phyloP scores from a whole-genome alignment of 2,113 vertebrate genomes.

The Chiloscyllium plagiosum region DNA sequence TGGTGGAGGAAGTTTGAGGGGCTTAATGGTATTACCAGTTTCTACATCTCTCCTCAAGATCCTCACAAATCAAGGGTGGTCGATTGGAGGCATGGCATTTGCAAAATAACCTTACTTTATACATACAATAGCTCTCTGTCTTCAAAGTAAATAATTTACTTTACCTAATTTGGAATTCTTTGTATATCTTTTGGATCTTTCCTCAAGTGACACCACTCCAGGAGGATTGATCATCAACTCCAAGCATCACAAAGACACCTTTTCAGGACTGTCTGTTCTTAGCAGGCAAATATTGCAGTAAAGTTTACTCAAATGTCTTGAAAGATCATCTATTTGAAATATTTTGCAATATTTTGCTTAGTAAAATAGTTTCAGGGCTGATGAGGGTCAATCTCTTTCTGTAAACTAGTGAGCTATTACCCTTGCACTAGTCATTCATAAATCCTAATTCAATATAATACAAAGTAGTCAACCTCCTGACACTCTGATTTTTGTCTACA shows the following conservation, averaged over 20 bases:
- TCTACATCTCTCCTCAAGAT: background rate
- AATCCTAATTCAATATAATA: background rate
- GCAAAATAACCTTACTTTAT: slow-evolving; percentile 14
- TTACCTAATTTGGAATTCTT: background rate
- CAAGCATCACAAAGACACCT: background rate
- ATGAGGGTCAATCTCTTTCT: background rate
- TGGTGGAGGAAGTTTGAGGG: background rate
- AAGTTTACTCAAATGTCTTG: background rate
- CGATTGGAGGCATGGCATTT: background rate
- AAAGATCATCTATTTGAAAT: background rate
- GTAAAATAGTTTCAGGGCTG: background rate
- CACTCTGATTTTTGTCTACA: background rate
- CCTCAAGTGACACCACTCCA: background rate
- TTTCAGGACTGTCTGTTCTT: background rate
- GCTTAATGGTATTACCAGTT: background rate
- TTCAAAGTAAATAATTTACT: slow-evolving; percentile 8
- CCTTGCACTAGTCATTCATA: background rate
- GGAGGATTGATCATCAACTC: background rate
- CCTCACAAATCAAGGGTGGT: background rate
- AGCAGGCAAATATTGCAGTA: slow-evolving; percentile 7
- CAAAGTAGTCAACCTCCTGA: background rate
- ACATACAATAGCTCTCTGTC: background rate
- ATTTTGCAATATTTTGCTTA: background rate
- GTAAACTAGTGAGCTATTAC: slow-evolving; percentile 18
- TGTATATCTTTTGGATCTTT: background rate